Evolutionary conservation across 2,113 vertebrate species (phyloP), one percentile per base, ranked within the genome.

Genomic region (Megaleporinus macrocephalus): DNA sequence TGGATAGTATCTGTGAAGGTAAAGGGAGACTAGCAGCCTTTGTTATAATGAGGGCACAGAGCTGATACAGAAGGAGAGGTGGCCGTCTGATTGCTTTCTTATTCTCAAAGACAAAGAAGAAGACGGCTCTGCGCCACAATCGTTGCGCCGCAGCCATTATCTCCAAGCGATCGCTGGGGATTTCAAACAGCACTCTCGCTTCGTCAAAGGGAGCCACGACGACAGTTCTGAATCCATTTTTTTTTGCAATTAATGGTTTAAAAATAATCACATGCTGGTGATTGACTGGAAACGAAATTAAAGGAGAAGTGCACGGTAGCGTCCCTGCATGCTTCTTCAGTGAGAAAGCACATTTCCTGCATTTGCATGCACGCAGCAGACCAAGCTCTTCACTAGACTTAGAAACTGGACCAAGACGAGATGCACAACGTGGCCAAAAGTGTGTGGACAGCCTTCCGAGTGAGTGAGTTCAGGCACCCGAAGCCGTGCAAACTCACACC

Each of bases 91-190:
- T 30, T 63, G 61, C 24, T 29, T 63, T 26, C 27, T 30, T 18
- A 65, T 29, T 65, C 29, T 65, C 62, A 65, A 65, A 65, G 62
- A 65, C 62, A 65, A 65, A 65, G 61, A 29, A 65, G 61, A 29
- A 63, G 27, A 65, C 18, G 16, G 49, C 18, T 18, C 49, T 18
- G 29, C 20, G 24, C 27, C 29, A 30, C 62, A 65, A 30, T 65
- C 27, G 12, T 44, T 65, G 27, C 27, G 27, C 27, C 62, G 26
- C 27, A 65, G 12, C 62, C 27, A 30, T 65, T 30, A 30, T 65
- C 62, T 30, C 27, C 0, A 65, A 30, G 27, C 62, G 24, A 65
- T 65, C 62, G 29, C 16, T 30, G 15, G 29, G 62, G 27, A 30
- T 30, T 65, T 44, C 41, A 44, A 44, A 44, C 11, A 44, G 41